These are phyloP conservation scores for Poeciliopsis presidionis DNA, from an alignment of 2,797 vertebrate species.

Conservation along the genomic window DNA sequence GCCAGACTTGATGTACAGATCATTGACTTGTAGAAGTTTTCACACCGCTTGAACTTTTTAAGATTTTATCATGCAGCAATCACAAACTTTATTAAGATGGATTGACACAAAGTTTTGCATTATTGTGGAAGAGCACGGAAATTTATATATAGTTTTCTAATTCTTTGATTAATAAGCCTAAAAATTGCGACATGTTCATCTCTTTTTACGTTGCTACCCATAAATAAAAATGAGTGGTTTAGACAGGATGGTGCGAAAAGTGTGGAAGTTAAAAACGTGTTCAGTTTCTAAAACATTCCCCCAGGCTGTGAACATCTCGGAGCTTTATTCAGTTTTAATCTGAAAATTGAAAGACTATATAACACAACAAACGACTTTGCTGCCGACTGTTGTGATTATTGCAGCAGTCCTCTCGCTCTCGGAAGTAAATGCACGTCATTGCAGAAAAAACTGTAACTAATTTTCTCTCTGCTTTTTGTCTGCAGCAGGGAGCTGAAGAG, in stretches of 20 bases:
- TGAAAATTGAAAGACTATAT: background rate
- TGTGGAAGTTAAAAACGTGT: background rate
- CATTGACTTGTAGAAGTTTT: background rate
- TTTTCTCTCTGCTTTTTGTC: constrained; percentile 9
- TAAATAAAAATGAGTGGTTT: background rate
- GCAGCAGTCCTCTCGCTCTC: background rate
- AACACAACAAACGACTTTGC: constrained; percentile 8
- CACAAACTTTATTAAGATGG: background rate
- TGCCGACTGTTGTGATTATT: constrained; percentile 35
- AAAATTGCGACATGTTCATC: background rate
- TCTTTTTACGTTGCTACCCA: background rate
- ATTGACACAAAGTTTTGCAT: background rate
- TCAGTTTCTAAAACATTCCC: background rate
- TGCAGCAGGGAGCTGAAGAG: constrained; percentile 85
- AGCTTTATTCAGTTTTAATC: background rate
- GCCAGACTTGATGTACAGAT: background rate
- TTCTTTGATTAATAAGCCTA: background rate
- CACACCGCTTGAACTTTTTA: background rate
- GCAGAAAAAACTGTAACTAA: background rate
- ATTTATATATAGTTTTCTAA: background rate
- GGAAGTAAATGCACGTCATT: background rate
- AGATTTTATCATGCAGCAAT: background rate
- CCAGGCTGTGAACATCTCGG: background rate
- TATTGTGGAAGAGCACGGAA: background rate
- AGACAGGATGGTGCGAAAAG: background rate